phyloP scores from a whole-genome alignment of 2,888 invertebrate genomes.

The Aspidiotus rigidus region DNA sequence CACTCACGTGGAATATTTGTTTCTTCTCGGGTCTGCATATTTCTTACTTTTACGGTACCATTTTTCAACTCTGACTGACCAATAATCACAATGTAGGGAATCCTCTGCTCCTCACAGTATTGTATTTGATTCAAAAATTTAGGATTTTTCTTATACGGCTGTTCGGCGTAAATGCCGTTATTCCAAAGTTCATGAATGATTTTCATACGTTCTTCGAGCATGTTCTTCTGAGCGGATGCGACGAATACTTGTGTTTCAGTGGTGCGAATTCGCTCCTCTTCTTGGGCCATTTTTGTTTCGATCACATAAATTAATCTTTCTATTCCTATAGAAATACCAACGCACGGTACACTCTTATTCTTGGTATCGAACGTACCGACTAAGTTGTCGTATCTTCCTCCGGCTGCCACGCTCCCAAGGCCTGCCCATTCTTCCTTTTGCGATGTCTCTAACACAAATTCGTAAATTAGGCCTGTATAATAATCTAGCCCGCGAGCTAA shows the following conservation, averaged over 20 bases:
- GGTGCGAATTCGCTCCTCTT: slow-evolving; percentile 63
- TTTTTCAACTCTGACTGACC: slow-evolving; percentile 86
- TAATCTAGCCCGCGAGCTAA: slow-evolving; percentile 97
- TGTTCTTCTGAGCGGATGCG: slow-evolving; percentile 89
- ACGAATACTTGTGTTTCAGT: slow-evolving; percentile 86
- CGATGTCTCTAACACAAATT: slow-evolving; percentile 62
- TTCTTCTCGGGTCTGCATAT: slow-evolving; percentile 60
- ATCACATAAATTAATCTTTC: slow-evolving; percentile 93
- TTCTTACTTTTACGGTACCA: slow-evolving; percentile 80
- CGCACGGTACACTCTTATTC: slow-evolving; percentile 83
- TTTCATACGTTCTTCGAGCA: slow-evolving; percentile 80
- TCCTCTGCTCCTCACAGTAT: slow-evolving; percentile 85
- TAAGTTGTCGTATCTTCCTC: slow-evolving; percentile 93
- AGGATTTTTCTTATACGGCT: slow-evolving; percentile 90
- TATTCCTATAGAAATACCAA: slow-evolving; percentile 94
- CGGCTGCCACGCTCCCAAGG: slow-evolving; percentile 74
- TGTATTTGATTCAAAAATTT: slow-evolving; percentile 90
- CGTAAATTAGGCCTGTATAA: slow-evolving; percentile 98
- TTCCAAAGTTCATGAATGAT: slow-evolving; percentile 81
- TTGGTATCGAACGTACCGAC: slow-evolving; percentile 96
- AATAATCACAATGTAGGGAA: slow-evolving; percentile 82
- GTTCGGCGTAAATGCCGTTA: slow-evolving; percentile 84
- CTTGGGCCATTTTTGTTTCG: slow-evolving; percentile 61
- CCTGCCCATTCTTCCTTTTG: slow-evolving; percentile 59
- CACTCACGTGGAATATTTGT: slow-evolving; percentile 50